Percentiles rank a stretch among this genome's conserved stretches.
phyloP scores from a whole-genome alignment of 2,797 vertebrate species.

The Galago senegalensis region DNA sequence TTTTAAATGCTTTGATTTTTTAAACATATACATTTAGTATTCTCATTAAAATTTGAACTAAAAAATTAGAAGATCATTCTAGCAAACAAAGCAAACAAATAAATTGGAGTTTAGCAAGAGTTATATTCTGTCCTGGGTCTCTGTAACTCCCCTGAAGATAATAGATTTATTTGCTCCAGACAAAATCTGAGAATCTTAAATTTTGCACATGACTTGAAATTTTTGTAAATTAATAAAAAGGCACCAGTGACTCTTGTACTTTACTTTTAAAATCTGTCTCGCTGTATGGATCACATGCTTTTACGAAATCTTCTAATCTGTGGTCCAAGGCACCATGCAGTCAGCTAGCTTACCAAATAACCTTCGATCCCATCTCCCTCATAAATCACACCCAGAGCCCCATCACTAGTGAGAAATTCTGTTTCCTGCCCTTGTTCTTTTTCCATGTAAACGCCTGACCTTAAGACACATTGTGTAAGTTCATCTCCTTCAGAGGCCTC shows the following conservation, averaged over 20 bases:
- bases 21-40: not conserved
- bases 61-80: slow-evolving; percentile 33
- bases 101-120: not conserved
- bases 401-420: not conserved
- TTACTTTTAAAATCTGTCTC: not conserved
- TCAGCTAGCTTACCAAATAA: slow-evolving; percentile 24
- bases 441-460: not conserved
- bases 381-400: not conserved
- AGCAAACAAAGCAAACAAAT: not conserved
- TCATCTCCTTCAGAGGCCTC: not conserved
- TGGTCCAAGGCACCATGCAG: not conserved
- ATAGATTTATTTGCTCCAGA: slow-evolving; percentile 15
- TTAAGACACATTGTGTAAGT: not conserved
- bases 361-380: not conserved
- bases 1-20: not conserved
- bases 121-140: not conserved
- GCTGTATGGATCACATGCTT: fast-evolving
- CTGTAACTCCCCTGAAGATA: not conserved
- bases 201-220: not conserved
- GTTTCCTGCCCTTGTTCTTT: not conserved
- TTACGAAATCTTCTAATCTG: not conserved
- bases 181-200: slow-evolving; percentile 22
- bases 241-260: not conserved
- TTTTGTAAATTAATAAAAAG: not conserved
- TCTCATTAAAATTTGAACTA: slow-evolving; percentile 57